These are phyloP conservation scores for Donacobius atricapilla DNA, from an alignment of 2,113 vertebrate species.

Conservation along the genomic window DNA sequence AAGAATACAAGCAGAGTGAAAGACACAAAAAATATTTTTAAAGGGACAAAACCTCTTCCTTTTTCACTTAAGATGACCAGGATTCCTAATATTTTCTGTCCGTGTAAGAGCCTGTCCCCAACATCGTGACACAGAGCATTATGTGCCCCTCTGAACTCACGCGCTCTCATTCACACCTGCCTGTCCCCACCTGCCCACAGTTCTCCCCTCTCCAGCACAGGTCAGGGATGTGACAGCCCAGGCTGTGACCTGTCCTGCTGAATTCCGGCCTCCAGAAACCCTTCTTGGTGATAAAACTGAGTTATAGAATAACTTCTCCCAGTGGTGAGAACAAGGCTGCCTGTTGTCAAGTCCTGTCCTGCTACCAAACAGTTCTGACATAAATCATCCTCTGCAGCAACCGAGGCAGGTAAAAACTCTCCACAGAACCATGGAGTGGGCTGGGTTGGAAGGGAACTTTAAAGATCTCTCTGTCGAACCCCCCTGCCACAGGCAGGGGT, in stretches of 20 bases:
- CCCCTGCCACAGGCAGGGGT: not conserved
- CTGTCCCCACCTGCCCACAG: fast-evolving
- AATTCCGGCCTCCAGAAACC: not conserved
- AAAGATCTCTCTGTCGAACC: fast-evolving
- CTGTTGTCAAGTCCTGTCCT: not conserved
- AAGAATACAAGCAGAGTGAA: not conserved
- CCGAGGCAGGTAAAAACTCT: not conserved
- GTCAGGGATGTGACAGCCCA: not conserved
- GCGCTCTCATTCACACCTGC: fast-evolving
- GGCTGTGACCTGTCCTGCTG: not conserved
- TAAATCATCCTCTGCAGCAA: not conserved
- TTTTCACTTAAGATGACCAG: not conserved
- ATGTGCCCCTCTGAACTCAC: not conserved
- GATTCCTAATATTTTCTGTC: not conserved
- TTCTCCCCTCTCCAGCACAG: fast-evolving
- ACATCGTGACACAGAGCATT: fast-evolving
- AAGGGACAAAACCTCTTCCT: not conserved
- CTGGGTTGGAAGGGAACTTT: not conserved
- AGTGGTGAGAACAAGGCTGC: not conserved
- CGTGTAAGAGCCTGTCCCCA: not conserved
- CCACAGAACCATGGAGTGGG: not conserved
- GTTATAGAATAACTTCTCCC: not conserved
- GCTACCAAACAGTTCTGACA: not conserved
- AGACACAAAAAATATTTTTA: not conserved
- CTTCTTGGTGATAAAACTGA: not conserved